Percentiles rank a stretch among this genome's conserved stretches.
Evolutionary conservation across 2,888 invertebrate species (phyloP).

Genomic region (Atrina japonica): DNA sequence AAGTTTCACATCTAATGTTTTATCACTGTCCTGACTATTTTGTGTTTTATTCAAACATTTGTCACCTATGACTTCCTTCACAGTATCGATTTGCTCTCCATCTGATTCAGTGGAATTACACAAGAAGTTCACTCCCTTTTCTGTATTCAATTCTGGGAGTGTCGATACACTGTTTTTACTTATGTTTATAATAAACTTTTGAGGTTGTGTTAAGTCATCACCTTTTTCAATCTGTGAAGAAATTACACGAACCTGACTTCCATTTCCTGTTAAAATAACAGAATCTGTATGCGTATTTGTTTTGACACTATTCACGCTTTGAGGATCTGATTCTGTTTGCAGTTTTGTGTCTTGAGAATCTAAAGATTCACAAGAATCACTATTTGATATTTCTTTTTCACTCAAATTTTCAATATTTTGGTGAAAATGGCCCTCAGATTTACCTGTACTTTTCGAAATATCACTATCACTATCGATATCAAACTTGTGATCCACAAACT

Average conservation of each 20-base stretch:
- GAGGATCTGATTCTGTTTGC: too few species aligned
- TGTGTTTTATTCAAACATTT: neutral
- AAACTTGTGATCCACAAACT: too few species aligned
- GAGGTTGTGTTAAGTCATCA: neutral
- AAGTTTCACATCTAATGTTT: neutral
- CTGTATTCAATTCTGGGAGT: neutral
- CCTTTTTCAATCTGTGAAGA: neutral
- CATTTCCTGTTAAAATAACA: too few species aligned
- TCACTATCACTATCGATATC: too few species aligned
- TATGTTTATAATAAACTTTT: neutral
- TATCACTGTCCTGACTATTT: neutral
- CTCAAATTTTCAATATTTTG: too few species aligned
- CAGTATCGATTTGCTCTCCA: neutral
- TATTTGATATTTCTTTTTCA: too few species aligned
- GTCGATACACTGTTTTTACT: neutral
- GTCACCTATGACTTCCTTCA: neutral
- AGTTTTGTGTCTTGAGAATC: too few species aligned
- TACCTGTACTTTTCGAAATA: too few species aligned
- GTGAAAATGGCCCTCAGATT: too few species aligned
- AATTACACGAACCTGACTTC: neutral
- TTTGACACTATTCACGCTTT: too few species aligned
- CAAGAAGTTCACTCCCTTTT: slow-evolving; percentile 1
- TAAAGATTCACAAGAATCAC: too few species aligned
- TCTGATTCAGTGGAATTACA: slow-evolving; percentile 4
- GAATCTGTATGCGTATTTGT: too few species aligned